Conservation (phyloP, 1,140 invertebrate genomes). For the Palaemon carinicauda region DNA sequence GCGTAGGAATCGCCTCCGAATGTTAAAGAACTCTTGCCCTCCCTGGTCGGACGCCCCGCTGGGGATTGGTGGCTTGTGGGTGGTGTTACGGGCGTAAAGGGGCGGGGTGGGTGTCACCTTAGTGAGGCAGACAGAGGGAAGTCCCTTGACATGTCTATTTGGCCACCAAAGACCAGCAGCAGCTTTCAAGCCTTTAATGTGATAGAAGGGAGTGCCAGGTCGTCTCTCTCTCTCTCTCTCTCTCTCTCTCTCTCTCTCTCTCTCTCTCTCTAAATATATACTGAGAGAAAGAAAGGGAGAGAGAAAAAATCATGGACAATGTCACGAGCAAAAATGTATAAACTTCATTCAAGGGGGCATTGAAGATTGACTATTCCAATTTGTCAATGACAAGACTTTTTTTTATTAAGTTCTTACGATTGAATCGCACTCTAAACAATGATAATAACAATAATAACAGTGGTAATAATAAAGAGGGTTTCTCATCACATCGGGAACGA, state of each 20-base stretch:
- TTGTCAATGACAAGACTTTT: too few relatives aligned
- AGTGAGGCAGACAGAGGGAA: neutral
- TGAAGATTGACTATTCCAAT: too few relatives aligned
- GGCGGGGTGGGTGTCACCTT: conserved; percentile 25
- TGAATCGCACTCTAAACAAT: too few relatives aligned
- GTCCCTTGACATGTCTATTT: conserved; percentile 39
- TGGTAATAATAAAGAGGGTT: too few relatives aligned
- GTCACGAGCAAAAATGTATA: too few relatives aligned
- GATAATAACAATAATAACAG: too few relatives aligned
- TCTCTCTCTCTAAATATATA: neutral
- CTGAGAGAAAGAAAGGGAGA: neutral
- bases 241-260: too few relatives aligned
- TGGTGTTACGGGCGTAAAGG: neutral
- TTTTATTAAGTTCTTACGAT: too few relatives aligned
- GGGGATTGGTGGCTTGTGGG: conserved; percentile 26
- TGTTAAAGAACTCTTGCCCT: neutral
- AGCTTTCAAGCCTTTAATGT: neutral
- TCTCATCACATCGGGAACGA: too few relatives aligned
- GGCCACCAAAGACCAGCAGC: conserved; percentile 15
- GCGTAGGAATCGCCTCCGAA: too few relatives aligned
- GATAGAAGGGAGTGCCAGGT: neutral
- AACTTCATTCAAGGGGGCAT: too few relatives aligned
- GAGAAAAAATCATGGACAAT: too few relatives aligned
- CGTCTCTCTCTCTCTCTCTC: neutral
- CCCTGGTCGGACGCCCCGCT: conserved; percentile 24